phyloP scores from a whole-genome alignment of 2,888 invertebrate species.

The Congeria kusceri region DNA sequence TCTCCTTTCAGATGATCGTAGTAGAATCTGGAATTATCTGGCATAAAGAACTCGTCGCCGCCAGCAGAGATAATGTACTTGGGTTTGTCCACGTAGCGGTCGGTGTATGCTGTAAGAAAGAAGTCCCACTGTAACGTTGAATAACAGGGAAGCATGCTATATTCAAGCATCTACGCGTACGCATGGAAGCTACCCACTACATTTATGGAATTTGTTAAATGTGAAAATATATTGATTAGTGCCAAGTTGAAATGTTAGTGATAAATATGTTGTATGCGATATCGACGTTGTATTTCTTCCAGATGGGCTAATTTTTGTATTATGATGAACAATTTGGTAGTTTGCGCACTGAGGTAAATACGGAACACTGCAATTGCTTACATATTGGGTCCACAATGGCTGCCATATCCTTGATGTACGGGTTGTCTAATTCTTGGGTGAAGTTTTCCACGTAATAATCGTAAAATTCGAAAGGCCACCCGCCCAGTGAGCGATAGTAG shows the following conservation, averaged over 20 bases:
- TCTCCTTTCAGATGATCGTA: conserved; percentile 70
- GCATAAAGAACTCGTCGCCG: conserved; percentile 81
- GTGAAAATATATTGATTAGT: too few relatives aligned
- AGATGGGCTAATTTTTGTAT: too few relatives aligned
- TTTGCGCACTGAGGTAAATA: too few relatives aligned
- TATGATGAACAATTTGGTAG: too few relatives aligned
- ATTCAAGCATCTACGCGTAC: too few relatives aligned
- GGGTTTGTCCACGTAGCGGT: conserved; percentile 71
- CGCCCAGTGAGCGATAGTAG: conserved; percentile 76
- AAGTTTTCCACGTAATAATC: conserved; percentile 78
- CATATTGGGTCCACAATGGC: conserved; percentile 71
- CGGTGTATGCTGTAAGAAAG: conserved; percentile 77
- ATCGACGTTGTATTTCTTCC: too few relatives aligned
- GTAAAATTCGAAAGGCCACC: conserved; percentile 81
- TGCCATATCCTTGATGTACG: conserved; percentile 69
- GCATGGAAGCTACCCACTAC: too few relatives aligned
- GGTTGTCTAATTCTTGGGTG: conserved; percentile 72
- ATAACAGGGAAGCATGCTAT: too few relatives aligned
- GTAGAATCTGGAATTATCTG: conserved; percentile 78
- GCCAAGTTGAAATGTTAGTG: too few relatives aligned
- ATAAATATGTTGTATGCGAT: too few relatives aligned
- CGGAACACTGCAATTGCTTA: conserved; percentile 14
- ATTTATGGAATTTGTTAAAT: too few relatives aligned
- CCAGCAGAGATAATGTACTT: conserved; percentile 75
- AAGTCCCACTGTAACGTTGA: neutral